A percentile compares a stretch with the other conserved stretches of the same genome.
Evolutionary conservation across 2,888 invertebrate species (phyloP).

Genomic region (Tipula lateralis): DNA sequence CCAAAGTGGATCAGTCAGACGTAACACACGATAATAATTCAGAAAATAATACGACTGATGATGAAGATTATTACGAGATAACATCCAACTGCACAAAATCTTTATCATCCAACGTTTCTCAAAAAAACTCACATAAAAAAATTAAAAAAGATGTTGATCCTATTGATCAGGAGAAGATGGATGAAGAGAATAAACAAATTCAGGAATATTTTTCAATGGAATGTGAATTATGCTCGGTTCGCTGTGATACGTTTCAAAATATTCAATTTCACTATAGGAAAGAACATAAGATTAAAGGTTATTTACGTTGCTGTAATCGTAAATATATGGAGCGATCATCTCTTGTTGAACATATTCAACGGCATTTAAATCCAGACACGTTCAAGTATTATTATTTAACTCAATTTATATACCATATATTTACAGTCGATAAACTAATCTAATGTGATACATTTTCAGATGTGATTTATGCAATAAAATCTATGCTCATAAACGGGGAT

Average conservation of each 20-base stretch:
- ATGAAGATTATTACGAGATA: neutral
- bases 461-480: slow-evolving; percentile 27
- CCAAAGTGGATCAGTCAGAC: neutral
- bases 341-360: slow-evolving; percentile 45
- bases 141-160: neutral
- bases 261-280: neutral
- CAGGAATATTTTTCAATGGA: neutral
- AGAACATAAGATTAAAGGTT: neutral
- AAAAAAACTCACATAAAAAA: neutral
- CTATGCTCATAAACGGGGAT: neutral
- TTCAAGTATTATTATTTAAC: slow-evolving; percentile 42
- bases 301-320: neutral
- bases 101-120: neutral
- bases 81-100: neutral
- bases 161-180: neutral
- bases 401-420: neutral
- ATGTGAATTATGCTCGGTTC: neutral
- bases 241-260: neutral
- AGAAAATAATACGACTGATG: neutral
- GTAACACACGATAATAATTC: neutral
- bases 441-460: neutral
- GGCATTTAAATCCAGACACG: slow-evolving; percentile 46
- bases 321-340: neutral
- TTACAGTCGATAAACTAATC: neutral
- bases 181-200: neutral